Conservation (phyloP, 2,888 invertebrate species). For the Ellobium chinense region DNA sequence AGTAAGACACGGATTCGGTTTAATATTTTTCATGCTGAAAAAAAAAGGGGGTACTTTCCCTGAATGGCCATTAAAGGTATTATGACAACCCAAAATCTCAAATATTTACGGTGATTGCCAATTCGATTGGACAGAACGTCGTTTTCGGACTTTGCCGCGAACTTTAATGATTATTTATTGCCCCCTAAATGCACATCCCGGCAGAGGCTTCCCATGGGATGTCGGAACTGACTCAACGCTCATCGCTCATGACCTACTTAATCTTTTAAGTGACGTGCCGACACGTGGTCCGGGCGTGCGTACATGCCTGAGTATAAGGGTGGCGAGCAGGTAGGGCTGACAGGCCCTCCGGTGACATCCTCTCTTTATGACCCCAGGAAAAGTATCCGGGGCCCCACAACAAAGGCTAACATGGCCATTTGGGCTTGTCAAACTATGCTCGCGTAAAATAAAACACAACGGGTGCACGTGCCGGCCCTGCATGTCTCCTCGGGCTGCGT, state of each 20-base stretch:
- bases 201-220: not conserved
- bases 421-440: constrained; percentile 20
- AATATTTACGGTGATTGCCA: not conserved
- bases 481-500: not conserved
- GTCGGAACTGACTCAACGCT: not conserved
- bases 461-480: constrained; percentile 17
- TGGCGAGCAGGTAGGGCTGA: constrained; percentile 28
- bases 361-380: constrained; percentile 17
- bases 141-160: not conserved
- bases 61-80: not conserved
- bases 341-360: constrained; percentile 30
- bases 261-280: constrained; percentile 25
- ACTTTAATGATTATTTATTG: constrained; percentile 6
- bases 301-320: constrained; percentile 20
- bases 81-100: not conserved
- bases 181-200: not conserved
- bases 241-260: constrained; percentile 37
- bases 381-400: not conserved
- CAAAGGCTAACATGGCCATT: constrained; percentile 11
- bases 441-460: constrained; percentile 30
- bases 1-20: too few species aligned
- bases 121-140: not conserved
- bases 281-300: constrained; percentile 14
- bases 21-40: too few species aligned
- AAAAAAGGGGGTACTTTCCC: not conserved